Conservation (phyloP, 1,140 invertebrate genomes). For the Adelges cooleyi region DNA sequence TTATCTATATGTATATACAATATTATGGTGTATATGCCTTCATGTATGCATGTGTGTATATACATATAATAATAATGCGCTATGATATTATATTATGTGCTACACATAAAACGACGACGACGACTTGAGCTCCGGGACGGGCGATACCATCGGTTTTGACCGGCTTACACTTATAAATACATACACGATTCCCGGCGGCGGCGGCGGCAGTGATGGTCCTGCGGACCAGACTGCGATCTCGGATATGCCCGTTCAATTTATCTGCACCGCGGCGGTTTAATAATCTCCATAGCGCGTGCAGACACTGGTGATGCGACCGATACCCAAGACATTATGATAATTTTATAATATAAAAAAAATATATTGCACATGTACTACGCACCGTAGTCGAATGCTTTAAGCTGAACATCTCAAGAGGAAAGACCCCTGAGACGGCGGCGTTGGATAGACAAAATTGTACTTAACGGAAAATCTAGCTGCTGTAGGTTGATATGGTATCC, state of each 20-base stretch:
- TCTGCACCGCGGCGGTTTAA: neutral
- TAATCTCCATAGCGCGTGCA: neutral
- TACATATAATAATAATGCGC: no score
- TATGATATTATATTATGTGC: constrained; percentile 22
- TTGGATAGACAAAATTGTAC: no score
- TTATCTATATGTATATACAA: neutral
- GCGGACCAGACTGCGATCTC: neutral
- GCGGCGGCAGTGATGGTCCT: neutral
- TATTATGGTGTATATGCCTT: neutral
- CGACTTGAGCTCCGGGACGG: neutral
- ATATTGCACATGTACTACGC: no score
- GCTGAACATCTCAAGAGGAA: no score
- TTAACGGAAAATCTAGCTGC: no score
- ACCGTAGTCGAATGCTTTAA: no score
- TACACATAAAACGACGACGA: neutral
- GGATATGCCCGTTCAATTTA: constrained; percentile 20
- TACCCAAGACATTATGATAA: no score
- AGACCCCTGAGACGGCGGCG: no score
- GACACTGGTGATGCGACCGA: no score
- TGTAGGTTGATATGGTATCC: no score
- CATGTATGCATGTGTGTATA: neutral
- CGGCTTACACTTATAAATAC: neutral
- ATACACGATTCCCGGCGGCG: constrained; percentile 24
- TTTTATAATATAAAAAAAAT: no score
- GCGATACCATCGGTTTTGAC: constrained; percentile 15